Conservation (phyloP, 2,797 vertebrate species). For the Lycodopsis pacificus region DNA sequence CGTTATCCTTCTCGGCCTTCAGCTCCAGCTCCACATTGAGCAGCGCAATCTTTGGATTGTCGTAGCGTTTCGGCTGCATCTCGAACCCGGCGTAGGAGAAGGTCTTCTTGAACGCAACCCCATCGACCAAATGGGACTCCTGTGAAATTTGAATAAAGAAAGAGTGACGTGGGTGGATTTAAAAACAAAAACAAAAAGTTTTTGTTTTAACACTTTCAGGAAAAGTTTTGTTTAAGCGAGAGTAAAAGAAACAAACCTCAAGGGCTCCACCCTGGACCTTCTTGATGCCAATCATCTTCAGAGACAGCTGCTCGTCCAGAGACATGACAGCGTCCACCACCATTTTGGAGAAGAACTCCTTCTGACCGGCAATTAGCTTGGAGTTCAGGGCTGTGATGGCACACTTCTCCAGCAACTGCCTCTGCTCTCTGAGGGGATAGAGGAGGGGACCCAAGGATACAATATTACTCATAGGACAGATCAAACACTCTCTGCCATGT, state of each 20-base stretch:
- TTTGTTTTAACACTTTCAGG: background rate
- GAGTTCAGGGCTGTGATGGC: slow-evolving; percentile 96
- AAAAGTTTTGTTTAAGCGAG: background rate
- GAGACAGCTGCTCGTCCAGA: slow-evolving; percentile 92
- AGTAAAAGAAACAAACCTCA: slow-evolving; percentile 83
- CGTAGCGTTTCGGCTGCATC: slow-evolving; percentile 97
- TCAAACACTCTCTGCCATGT: background rate
- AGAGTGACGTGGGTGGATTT: background rate
- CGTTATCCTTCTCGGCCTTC: slow-evolving; percentile 98
- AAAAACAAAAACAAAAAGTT: no score
- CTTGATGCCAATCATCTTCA: slow-evolving; percentile 99
- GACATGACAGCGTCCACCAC: slow-evolving; percentile 96
- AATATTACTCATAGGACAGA: background rate
- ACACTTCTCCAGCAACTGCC: slow-evolving; percentile 92
- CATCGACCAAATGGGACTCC: slow-evolving; percentile 94
- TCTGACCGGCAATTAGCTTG: slow-evolving; percentile 96
- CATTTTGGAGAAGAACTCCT: slow-evolving; percentile 95
- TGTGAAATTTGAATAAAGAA: slow-evolving; percentile 53
- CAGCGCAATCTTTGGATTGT: slow-evolving; percentile 90
- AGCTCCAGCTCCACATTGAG: slow-evolving; percentile 97
- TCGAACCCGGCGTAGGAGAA: slow-evolving; percentile 99
- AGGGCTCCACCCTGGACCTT: slow-evolving; percentile 97
- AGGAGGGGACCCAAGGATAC: background rate
- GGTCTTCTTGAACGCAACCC: slow-evolving; percentile 98
- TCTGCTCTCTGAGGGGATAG: slow-evolving; percentile 84